These are phyloP conservation scores for Cardiocondyla obscurior DNA, from an alignment of 1,140 invertebrate genomes.

Conservation along the genomic window DNA sequence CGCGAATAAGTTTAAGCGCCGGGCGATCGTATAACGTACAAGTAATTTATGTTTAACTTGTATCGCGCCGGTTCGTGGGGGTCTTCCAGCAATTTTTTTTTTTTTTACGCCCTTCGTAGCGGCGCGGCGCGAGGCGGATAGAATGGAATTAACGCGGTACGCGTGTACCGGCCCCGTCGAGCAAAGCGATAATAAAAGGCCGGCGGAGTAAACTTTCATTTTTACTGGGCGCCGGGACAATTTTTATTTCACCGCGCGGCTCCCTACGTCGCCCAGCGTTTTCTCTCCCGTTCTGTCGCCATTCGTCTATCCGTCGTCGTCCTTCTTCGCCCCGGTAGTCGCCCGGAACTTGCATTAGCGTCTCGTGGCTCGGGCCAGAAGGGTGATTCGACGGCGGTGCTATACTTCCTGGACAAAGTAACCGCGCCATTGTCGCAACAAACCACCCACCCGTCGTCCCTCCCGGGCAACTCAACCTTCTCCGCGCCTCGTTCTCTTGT, in stretches of 20 bases:
- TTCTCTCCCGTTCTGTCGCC: conserved; percentile 33
- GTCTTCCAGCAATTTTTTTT: conserved; percentile 29
- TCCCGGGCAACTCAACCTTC: conserved; percentile 24
- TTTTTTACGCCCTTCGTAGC: neutral
- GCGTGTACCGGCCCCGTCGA: conserved; percentile 33
- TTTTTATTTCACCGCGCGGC: conserved; percentile 49
- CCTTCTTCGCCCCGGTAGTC: conserved; percentile 43
- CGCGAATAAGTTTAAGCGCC: conserved; percentile 53
- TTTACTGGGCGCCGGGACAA: conserved; percentile 34
- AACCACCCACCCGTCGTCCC: conserved; percentile 50
- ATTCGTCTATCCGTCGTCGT: conserved; percentile 19
- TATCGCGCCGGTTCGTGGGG: conserved; percentile 4
- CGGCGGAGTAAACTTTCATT: conserved; percentile 47
- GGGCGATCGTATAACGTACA: conserved; percentile 52
- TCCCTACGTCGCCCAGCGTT: neutral
- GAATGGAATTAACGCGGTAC: conserved; percentile 58
- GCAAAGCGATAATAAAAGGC: conserved; percentile 57
- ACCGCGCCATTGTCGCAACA: conserved; percentile 73
- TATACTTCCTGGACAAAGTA: conserved; percentile 75
- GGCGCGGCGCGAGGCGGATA: neutral
- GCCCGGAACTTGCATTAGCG: conserved; percentile 75
- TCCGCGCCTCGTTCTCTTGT: neutral
- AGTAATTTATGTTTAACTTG: conserved; percentile 66
- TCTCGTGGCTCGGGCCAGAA: conserved; percentile 59
- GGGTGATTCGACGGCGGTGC: conserved; percentile 54